Evolutionary conservation across 2,797 vertebrate species (phyloP), one percentile per base, ranked within the genome.

Genomic region (Sebastes wilsoni): DNA sequence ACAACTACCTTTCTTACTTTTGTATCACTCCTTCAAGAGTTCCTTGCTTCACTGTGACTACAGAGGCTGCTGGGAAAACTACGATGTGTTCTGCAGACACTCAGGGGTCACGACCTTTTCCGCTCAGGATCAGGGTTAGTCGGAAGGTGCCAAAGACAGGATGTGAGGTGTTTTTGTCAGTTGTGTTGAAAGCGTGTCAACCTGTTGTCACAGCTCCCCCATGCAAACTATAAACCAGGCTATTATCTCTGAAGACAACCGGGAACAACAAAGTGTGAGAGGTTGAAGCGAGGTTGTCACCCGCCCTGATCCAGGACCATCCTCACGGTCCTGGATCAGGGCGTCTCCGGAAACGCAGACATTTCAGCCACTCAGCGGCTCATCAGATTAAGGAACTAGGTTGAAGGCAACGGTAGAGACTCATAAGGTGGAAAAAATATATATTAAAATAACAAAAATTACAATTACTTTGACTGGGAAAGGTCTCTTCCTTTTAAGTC

Each of bases 1-100:
- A 88, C 89, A 80, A 81, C 88, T 84, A 67, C 73, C 88, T 86
- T 88, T 91, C 67, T 88, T 73, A 85, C 72, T 89, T 89, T 87
- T 85, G 25, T 87, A 83, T 82, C 83, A 72, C 85, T 86, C 85
- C 88, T 87, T 86, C 75, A 79, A 76, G 64, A 89, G 79, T 88
- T 89, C 82, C 83, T 85, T 70, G 82, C 81, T 87, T 93, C 93
- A 95, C 93, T 94, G 92, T 96, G 94, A 95, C 90, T 87, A 84
- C 88, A 88, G 90, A 92, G 90, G 85, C 86, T 88, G 83, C 90
- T 91, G 89, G 90, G 87, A 76, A 89, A 90, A 58, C 38, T 64
- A 81, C 10, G 59, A 82, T 42, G 88, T 84, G 80, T 83, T 92
- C 86, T 87, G 89, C 89, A 88, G 89, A 92, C 86, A 76, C 87